Evolutionary conservation across 2,113 vertebrate genomes (phyloP).

Genomic region (Phalacrocorax carbo): DNA sequence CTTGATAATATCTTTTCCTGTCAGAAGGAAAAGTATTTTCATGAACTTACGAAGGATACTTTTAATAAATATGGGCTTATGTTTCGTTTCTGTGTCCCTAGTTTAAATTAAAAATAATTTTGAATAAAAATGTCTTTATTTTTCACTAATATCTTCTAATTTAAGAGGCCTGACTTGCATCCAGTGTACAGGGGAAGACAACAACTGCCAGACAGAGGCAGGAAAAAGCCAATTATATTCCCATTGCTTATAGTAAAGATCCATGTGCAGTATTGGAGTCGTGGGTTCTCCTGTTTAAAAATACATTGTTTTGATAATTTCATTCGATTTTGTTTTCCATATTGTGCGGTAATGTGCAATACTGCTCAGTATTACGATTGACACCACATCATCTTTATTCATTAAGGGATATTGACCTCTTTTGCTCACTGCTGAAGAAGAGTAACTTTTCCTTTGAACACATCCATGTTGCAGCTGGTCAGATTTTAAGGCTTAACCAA

Average conservation of each 20-base stretch:
- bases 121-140: not conserved
- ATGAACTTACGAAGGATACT: not conserved
- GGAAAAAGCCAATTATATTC: not conserved
- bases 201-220: not conserved
- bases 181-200: not conserved
- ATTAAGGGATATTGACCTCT: not conserved
- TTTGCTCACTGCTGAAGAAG: not conserved
- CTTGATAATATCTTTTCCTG: not conserved
- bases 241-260: not conserved
- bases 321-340: not conserved
- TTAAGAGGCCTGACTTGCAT: not conserved
- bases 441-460: constrained; percentile 15
- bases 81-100: not conserved
- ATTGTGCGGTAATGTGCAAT: not conserved
- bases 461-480: not conserved
- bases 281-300: not conserved
- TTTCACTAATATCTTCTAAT: not conserved
- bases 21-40: not conserved
- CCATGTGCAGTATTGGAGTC: not conserved
- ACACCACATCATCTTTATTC: not conserved
- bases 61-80: not conserved
- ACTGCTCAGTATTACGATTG: not conserved
- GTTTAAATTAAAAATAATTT: not conserved
- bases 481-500: constrained; percentile 4
- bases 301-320: not conserved